A percentile compares a stretch with the other conserved stretches of the same genome.
Evolutionary conservation across 2,797 vertebrate genomes (phyloP).

Genomic region (Sciurus carolinensis): DNA sequence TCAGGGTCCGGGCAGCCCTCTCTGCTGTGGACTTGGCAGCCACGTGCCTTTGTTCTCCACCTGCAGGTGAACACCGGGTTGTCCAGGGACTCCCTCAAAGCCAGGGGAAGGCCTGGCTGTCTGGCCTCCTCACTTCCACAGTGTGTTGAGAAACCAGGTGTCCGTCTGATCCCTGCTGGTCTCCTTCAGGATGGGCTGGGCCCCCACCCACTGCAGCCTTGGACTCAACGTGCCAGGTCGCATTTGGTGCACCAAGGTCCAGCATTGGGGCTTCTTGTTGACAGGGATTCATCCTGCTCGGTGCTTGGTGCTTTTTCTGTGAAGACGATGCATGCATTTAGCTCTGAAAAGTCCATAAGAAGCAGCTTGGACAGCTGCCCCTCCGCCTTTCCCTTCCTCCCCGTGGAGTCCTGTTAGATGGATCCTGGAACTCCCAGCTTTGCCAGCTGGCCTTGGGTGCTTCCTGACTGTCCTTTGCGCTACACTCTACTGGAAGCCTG

Average conservation of each 20-base stretch:
- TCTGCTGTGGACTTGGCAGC: too few species aligned
- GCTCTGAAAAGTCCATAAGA: background rate
- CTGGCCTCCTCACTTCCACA: too few species aligned
- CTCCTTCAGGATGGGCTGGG: background rate
- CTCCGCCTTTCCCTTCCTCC: rapidly evolving
- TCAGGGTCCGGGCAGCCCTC: too few species aligned
- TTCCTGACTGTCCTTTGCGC: background rate
- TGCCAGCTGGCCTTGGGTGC: background rate
- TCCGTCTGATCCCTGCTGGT: rapidly evolving
- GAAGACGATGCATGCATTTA: rapidly evolving
- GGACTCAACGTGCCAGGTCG: rapidly evolving
- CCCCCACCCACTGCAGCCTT: rapidly evolving
- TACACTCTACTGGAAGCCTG: background rate
- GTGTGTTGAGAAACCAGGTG: background rate
- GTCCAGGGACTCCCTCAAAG: too few species aligned
- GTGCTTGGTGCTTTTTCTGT: background rate
- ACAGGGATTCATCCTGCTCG: background rate
- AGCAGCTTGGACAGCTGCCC: rapidly evolving
- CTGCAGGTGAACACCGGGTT: too few species aligned
- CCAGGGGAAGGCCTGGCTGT: too few species aligned
- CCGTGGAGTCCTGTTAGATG: rapidly evolving
- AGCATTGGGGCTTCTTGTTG: rapidly evolving
- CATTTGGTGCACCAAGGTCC: background rate
- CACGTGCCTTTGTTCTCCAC: too few species aligned
- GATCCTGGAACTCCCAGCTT: rapidly evolving